A percentile compares a stretch with the other conserved stretches of the same genome.
These are phyloP conservation scores for Microchirus variegatus DNA, from an alignment of 2,797 vertebrate species.

Conservation along the genomic window DNA sequence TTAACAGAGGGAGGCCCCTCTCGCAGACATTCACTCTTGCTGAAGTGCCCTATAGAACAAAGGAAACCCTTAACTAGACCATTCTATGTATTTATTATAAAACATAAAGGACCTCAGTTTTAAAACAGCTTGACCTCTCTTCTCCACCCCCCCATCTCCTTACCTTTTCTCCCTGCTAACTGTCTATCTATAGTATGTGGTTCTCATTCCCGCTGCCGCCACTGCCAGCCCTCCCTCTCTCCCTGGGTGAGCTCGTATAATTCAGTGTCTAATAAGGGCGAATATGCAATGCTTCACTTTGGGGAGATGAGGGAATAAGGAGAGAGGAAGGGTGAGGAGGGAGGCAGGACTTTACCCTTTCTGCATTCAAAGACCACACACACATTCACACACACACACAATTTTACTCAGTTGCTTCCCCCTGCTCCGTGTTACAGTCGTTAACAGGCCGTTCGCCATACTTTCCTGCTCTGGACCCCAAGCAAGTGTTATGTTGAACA, in stretches of 20 bases:
- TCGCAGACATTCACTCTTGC: neutral
- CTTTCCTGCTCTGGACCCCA: constrained; percentile 43
- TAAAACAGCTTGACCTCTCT: constrained; percentile 59
- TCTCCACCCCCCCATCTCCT: constrained; percentile 9
- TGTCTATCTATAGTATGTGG: constrained; percentile 22
- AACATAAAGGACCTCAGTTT: constrained; percentile 33
- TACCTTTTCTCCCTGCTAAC: constrained; percentile 40
- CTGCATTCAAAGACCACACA: constrained; percentile 55
- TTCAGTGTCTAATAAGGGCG: constrained; percentile 54
- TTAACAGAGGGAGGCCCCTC: too few species aligned
- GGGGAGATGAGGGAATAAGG: constrained; percentile 38
- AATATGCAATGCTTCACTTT: constrained; percentile 55
- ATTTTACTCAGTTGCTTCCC: constrained; percentile 22
- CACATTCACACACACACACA: constrained; percentile 12
- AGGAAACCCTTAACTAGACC: constrained; percentile 20
- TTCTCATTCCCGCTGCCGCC: neutral
- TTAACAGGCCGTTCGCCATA: constrained; percentile 46
- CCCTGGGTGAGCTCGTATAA: constrained; percentile 49
- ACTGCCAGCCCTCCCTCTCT: constrained; percentile 12
- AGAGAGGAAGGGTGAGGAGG: constrained; percentile 20
- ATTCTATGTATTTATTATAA: constrained; percentile 42
- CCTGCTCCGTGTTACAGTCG: constrained; percentile 31
- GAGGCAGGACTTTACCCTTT: constrained; percentile 35
- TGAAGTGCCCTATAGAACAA: constrained; percentile 22
- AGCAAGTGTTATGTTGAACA: constrained; percentile 62